These are phyloP conservation scores for Drosophila neocordata DNA, from an alignment of 1,140 invertebrate species.

Conservation along the genomic window DNA sequence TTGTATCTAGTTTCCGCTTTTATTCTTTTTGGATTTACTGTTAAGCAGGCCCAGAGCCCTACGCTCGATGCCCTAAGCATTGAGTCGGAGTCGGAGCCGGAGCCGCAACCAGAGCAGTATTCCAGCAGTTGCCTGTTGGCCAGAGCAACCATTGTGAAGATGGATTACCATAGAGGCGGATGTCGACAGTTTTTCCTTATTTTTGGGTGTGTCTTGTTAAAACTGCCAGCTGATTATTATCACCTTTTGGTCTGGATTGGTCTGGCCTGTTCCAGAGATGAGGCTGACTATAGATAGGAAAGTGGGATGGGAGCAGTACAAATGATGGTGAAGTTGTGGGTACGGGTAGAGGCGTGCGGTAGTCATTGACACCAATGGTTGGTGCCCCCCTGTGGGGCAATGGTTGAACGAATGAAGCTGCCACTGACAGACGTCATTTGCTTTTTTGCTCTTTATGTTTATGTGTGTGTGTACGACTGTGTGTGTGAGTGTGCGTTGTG, in stretches of 20 bases:
- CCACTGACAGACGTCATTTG: constrained; percentile 51
- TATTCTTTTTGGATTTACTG: constrained; percentile 53
- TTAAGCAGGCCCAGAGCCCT: constrained; percentile 22
- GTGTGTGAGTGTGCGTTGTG: constrained; percentile 18
- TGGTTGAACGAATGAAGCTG: constrained; percentile 28
- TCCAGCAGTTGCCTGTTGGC: constrained; percentile 46
- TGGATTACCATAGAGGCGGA: constrained; percentile 66
- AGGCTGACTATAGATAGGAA: not conserved
- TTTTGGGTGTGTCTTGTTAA: constrained; percentile 71
- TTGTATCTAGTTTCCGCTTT: constrained; percentile 69
- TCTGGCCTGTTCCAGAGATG: constrained; percentile 1
- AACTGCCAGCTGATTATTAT: constrained; percentile 78
- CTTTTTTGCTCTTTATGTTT: constrained; percentile 32
- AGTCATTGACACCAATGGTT: constrained; percentile 69
- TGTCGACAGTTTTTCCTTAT: constrained; percentile 50
- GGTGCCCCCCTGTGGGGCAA: constrained; percentile 17
- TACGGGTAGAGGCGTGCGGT: not conserved
- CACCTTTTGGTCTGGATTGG: constrained; percentile 52
- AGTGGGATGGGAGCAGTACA: not conserved
- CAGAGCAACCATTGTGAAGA: constrained; percentile 74
- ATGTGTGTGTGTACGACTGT: constrained; percentile 10
- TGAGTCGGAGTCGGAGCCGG: not conserved
- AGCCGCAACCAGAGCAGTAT: not conserved
- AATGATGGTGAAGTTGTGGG: not conserved
- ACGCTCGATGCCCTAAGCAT: not conserved